Percentiles rank a stretch among this genome's conserved stretches.
phyloP scores from a whole-genome alignment of 2,113 vertebrate species.

The Arvicanthis niloticus region DNA sequence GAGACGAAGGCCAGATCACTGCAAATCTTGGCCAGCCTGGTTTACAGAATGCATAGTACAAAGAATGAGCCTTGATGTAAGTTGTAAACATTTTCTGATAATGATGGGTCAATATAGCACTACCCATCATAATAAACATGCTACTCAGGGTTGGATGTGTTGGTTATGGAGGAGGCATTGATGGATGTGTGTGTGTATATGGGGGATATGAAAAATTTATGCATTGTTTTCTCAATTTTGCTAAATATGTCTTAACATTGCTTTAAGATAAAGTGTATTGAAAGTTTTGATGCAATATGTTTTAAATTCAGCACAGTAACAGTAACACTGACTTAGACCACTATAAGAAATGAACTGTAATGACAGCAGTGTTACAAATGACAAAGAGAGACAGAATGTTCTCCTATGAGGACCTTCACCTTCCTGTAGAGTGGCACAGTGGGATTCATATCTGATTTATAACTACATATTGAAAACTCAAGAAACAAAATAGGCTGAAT shows the following conservation, averaged over 20 bases:
- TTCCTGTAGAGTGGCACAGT: background rate
- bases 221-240: background rate
- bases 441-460: background rate
- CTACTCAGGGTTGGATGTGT: background rate
- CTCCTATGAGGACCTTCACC: background rate
- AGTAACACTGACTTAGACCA: background rate
- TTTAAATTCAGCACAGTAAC: constrained; percentile 30
- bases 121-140: background rate
- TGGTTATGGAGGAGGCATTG: no score
- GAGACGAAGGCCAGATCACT: background rate
- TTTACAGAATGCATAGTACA: background rate
- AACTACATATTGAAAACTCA: background rate
- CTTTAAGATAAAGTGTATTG: background rate
- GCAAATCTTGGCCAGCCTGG: background rate
- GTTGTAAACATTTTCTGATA: background rate
- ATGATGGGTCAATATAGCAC: background rate
- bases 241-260: background rate
- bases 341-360: background rate
- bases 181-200: background rate
- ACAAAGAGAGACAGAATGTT: background rate
- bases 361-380: background rate
- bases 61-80: background rate
- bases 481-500: background rate
- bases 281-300: background rate
- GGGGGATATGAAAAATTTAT: background rate